Evolutionary conservation across 2,113 vertebrate genomes (phyloP), one percentile per base, ranked within the genome.

Genomic region (Microcebus tavaratra): DNA sequence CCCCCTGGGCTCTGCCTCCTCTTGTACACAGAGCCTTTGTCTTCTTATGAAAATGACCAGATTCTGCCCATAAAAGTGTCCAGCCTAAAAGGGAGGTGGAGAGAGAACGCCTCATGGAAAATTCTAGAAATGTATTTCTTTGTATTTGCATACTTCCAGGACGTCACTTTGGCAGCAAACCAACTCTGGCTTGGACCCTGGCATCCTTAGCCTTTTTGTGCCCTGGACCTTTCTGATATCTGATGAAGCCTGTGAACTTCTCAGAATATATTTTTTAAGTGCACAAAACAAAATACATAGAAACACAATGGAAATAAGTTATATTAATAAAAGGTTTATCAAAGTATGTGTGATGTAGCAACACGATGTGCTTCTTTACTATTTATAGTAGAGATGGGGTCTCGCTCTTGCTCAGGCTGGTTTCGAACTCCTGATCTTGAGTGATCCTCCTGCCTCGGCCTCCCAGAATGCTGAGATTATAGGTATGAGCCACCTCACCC

Each of bases 71-170:
- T 65, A 25, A 94, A 80, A 36, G 31, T 34, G 57, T 73, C 68
- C 18, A 20, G 29, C 50, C 21, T 94, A 8, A 89, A 67, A 14
- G 48, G 79, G 20, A 88, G 63, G 48, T 27, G 68, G 25, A 20
- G 53, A 91, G 57, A 61, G 29, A 50, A 1, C 1, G 11, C 45
- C 20, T 97, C 75, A 90, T 68, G 96, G 97, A 98, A 97, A 97
- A 92, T 83, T 53, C 25, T 2, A 72, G 76, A 63, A 27, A 61
- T 23, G 2, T 14, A 75, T 91, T 93, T 97, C 95, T 91, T 95
- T 96, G 84, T 73, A 96, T 97, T 98, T 97, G 97, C 96, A 97
- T 97, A 94, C 21, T 90, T 97, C 83, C 82, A 93, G 36, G 91
- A 73, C 61, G 8, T 78, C 5, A 10, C 15, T 31, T 8, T 67